These are phyloP conservation scores for Cordilura impudica DNA, from an alignment of 2,888 invertebrate genomes.

Conservation along the genomic window DNA sequence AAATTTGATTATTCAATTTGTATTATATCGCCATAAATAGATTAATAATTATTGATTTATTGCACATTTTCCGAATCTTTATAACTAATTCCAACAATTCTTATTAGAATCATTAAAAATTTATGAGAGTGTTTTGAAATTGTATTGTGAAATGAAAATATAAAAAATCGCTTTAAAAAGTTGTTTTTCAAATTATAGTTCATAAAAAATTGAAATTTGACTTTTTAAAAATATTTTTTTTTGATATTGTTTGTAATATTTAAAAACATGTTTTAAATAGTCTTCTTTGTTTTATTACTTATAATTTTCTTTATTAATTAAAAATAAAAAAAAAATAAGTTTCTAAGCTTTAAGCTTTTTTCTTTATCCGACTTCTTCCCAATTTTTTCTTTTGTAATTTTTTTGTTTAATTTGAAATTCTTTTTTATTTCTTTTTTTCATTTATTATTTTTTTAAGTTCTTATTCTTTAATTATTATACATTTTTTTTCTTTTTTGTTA, in stretches of 20 bases:
- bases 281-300: constrained; percentile 42
- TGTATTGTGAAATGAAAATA: constrained; percentile 31
- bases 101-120: background rate
- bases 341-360: constrained; percentile 46
- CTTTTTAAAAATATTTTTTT: constrained; percentile 31
- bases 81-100: background rate
- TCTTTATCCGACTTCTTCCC: constrained; percentile 1
- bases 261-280: constrained; percentile 52
- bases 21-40: too few species aligned
- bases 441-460: constrained; percentile 34
- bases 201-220: constrained; percentile 38
- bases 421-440: constrained; percentile 9
- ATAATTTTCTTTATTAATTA: constrained; percentile 27
- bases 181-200: constrained; percentile 35
- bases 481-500: constrained; percentile 56
- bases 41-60: background rate
- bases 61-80: background rate
- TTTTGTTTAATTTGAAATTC: constrained; percentile 3
- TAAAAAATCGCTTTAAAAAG: constrained; percentile 11
- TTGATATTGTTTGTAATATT: constrained; percentile 25
- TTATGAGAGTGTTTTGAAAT: background rate
- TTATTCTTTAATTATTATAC: constrained; percentile 19
- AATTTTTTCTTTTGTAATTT: background rate
- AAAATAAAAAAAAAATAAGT: constrained; percentile 1
- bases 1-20: too few species aligned